Percentiles rank a stretch among this genome's conserved stretches.
These are phyloP conservation scores for Gadus chalcogrammus DNA, from an alignment of 2,113 vertebrate species.

Conservation along the genomic window DNA sequence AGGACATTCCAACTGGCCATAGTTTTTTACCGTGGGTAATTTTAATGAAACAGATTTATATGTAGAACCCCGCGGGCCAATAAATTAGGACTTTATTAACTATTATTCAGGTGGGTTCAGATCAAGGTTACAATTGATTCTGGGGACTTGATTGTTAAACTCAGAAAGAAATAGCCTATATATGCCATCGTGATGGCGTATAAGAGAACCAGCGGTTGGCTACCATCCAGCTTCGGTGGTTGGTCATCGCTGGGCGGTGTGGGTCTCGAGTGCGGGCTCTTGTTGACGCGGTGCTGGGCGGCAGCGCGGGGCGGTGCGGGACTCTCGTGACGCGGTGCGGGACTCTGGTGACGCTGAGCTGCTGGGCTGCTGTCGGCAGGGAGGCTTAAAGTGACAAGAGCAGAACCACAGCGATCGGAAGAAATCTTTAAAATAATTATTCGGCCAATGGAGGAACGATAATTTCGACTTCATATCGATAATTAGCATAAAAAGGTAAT, in stretches of 20 bases:
- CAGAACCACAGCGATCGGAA: constrained; percentile 59
- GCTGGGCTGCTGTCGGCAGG: constrained; percentile 36
- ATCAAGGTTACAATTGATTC: too few species aligned
- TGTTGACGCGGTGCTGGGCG: too few species aligned
- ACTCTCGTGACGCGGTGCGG: constrained; percentile 22
- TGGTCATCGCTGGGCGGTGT: constrained; percentile 23
- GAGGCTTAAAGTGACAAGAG: constrained; percentile 79
- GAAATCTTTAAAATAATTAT: constrained; percentile 41
- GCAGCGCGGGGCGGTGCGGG: constrained; percentile 4
- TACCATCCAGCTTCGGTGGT: constrained; percentile 39
- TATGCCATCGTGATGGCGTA: too few species aligned
- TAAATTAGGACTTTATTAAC: too few species aligned
- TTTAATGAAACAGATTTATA: too few species aligned
- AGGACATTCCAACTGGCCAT: too few species aligned
- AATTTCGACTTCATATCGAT: constrained; percentile 47
- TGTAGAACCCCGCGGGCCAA: too few species aligned
- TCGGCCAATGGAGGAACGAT: constrained; percentile 47
- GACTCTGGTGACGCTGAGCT: constrained; percentile 61
- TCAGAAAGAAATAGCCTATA: too few species aligned
- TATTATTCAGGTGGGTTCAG: too few species aligned
- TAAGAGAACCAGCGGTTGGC: too few species aligned
- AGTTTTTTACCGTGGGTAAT: too few species aligned
- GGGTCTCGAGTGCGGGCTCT: constrained; percentile 35
- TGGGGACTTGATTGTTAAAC: too few species aligned
- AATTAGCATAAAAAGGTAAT: constrained; percentile 59